These are phyloP conservation scores for Lophura swinhoii DNA, from an alignment of 2,797 vertebrate species.

Conservation along the genomic window DNA sequence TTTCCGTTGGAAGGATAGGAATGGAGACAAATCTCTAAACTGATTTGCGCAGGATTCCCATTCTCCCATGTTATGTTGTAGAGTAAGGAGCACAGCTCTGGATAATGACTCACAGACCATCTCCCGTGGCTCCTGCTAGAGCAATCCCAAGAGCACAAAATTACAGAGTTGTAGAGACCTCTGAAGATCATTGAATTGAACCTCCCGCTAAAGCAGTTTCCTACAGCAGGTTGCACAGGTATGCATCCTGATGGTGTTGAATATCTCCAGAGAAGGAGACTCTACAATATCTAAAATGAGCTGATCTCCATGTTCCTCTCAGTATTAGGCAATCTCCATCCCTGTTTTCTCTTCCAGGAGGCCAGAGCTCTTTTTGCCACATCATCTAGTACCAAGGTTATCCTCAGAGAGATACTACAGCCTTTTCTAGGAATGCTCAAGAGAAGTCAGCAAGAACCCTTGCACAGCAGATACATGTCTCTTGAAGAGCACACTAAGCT, in stretches of 20 bases:
- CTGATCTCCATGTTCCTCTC: neutral
- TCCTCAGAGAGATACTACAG: fast-evolving
- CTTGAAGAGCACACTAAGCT: neutral
- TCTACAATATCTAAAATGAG: too few relatives aligned
- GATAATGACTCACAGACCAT: neutral
- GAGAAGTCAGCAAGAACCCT: neutral
- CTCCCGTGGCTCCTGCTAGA: neutral
- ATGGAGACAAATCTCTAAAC: neutral
- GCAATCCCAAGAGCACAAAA: neutral
- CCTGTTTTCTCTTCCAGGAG: neutral
- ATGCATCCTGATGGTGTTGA: too few relatives aligned
- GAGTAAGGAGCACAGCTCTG: neutral
- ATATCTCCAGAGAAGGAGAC: too few relatives aligned
- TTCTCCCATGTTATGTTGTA: neutral
- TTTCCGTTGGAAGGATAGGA: neutral
- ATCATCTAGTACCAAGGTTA: neutral
- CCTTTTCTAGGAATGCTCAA: neutral
- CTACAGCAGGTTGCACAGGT: too few relatives aligned
- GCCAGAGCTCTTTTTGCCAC: neutral
- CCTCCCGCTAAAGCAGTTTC: too few relatives aligned
- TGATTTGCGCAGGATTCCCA: neutral
- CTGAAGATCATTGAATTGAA: too few relatives aligned
- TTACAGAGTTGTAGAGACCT: too few relatives aligned
- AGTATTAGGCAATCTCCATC: neutral
- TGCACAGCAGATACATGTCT: neutral